These are phyloP conservation scores for Theristicus caerulescens DNA, from an alignment of 2,113 vertebrate species.

Conservation along the genomic window DNA sequence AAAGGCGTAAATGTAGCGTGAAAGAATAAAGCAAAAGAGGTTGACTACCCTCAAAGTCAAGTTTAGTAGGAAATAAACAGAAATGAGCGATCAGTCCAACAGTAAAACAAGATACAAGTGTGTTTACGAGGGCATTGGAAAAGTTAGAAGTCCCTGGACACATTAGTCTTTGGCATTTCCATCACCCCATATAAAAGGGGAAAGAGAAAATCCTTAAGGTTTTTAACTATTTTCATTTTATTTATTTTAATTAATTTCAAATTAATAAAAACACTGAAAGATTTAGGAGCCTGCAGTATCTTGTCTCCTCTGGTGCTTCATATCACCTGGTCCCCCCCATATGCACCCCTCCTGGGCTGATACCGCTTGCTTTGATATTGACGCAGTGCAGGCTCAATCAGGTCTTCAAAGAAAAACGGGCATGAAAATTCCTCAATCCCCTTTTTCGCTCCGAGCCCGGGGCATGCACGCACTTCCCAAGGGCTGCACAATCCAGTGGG, in stretches of 20 bases:
- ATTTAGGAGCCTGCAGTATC: background rate
- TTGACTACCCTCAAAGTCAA: background rate
- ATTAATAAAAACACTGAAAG: constrained; percentile 12
- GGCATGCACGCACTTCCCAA: background rate
- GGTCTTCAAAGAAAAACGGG: constrained; percentile 7
- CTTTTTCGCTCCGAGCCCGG: background rate
- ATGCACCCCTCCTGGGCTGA: background rate
- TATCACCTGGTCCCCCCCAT: background rate
- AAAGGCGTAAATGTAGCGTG: background rate
- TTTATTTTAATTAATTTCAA: constrained; percentile 25
- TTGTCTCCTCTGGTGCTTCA: background rate
- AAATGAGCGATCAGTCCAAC: background rate
- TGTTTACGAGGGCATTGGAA: background rate
- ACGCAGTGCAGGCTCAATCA: background rate
- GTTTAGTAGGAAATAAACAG: background rate
- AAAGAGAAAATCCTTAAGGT: background rate
- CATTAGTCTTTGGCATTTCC: background rate
- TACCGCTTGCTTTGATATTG: constrained; percentile 49
- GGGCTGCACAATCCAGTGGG: background rate
- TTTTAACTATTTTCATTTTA: background rate
- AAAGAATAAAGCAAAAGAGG: background rate
- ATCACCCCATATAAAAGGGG: background rate
- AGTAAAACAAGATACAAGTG: background rate
- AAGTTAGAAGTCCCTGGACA: background rate
- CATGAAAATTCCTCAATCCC: background rate